Percentiles rank a stretch among this genome's conserved stretches.
Conservation (phyloP, 2,888 invertebrate species). For the Drosophila incognita region DNA sequence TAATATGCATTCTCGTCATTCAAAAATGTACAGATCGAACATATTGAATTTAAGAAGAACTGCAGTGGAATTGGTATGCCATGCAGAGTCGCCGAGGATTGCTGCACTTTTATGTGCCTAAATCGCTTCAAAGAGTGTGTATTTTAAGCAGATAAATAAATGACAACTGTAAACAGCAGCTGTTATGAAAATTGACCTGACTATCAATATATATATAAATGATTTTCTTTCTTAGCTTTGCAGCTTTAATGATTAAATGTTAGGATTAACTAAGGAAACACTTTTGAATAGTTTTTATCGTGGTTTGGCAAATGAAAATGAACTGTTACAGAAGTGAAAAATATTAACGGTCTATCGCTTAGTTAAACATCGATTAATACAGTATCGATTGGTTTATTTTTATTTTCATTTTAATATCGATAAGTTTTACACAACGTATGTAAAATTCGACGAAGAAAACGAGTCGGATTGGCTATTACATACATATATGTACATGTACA, state of each 20-base stretch:
- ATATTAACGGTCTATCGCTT: neutral
- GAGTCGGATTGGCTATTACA: neutral
- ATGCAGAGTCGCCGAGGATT: conserved; percentile 15
- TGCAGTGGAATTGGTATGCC: conserved; percentile 13
- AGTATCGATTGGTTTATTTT: neutral
- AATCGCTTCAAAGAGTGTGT: conserved; percentile 14
- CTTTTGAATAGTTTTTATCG: neutral
- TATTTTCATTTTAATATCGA: neutral
- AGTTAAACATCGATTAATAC: neutral
- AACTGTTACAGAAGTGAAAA: neutral
- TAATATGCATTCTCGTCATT: neutral
- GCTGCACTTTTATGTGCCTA: conserved; percentile 16
- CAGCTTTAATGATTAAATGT: neutral
- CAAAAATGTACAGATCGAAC: neutral
- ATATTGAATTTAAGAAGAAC: too few relatives aligned
- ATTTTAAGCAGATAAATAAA: neutral
- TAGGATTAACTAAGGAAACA: neutral
- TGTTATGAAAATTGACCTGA: neutral
- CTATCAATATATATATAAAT: neutral
- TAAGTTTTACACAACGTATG: neutral
- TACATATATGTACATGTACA: too few relatives aligned
- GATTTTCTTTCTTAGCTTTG: neutral
- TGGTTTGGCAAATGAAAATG: neutral
- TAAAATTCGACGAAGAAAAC: neutral
- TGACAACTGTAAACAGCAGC: neutral